Conservation (phyloP, 1,140 invertebrate species). For the Carposina sasakii region DNA sequence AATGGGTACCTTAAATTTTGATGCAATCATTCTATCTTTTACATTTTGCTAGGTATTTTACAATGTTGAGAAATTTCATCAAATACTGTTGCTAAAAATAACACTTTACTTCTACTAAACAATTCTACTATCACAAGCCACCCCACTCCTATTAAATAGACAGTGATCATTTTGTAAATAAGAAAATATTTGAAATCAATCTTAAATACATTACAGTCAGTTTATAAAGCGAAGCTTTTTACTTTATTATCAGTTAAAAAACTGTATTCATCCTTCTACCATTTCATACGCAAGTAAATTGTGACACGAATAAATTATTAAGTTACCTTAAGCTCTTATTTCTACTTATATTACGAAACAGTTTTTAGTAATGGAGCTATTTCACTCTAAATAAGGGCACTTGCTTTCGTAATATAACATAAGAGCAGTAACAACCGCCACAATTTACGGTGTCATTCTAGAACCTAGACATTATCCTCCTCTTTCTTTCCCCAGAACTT, state of each 20-base stretch:
- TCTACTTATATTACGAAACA: not conserved
- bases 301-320: constrained; percentile 22
- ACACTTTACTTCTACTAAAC: constrained; percentile 15
- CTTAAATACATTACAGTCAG: constrained; percentile 47
- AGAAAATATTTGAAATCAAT: constrained; percentile 32
- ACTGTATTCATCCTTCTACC: constrained; percentile 35
- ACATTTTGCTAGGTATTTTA: no score
- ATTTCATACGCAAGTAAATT: constrained; percentile 25
- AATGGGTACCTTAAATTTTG: no score
- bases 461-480: constrained; percentile 63
- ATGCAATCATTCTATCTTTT: no score
- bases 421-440: constrained; percentile 22
- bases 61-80: no score
- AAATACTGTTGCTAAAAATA: no score
- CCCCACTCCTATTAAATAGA: constrained; percentile 57
- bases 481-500: constrained; percentile 84
- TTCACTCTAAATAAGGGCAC: not conserved
- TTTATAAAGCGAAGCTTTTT: constrained; percentile 48
- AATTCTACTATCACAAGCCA: constrained; percentile 57
- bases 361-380: not conserved
- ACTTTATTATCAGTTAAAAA: constrained; percentile 31
- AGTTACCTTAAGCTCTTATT: not conserved
- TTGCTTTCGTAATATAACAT: not conserved
- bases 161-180: constrained; percentile 40
- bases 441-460: constrained; percentile 27